Percentiles rank a stretch among this genome's conserved stretches.
Evolutionary conservation across 1,140 invertebrate species (phyloP).

Genomic region (Ericerus pela): DNA sequence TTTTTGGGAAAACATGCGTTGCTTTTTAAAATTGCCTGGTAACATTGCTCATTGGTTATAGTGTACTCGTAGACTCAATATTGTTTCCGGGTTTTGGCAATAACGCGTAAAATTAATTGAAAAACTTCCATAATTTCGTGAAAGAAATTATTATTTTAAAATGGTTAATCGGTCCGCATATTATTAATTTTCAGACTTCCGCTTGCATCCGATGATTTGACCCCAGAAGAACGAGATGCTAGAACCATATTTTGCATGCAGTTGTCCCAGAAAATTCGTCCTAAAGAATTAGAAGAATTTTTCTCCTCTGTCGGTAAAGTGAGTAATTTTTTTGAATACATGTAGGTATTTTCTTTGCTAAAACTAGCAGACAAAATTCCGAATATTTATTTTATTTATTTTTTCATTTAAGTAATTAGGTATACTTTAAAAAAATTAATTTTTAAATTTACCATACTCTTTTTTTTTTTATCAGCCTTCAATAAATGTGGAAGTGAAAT

Average conservation of each 20-base stretch:
- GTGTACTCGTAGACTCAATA: too few species aligned
- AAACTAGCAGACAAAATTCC: not conserved
- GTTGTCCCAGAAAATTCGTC: conserved; percentile 80
- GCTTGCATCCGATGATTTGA: conserved; percentile 51
- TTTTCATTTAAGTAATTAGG: too few species aligned
- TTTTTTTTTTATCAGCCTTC: too few species aligned
- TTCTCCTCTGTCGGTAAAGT: conserved; percentile 98
- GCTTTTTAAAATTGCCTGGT: too few species aligned
- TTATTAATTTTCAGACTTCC: conserved; percentile 10
- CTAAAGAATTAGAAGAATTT: conserved; percentile 95
- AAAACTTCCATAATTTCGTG: too few species aligned
- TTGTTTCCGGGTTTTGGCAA: not conserved
- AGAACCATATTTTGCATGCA: conserved; percentile 98
- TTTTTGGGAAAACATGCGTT: too few species aligned
- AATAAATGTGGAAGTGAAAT: too few species aligned
- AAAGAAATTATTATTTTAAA: not conserved
- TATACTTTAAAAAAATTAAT: too few species aligned
- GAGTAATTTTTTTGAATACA: not conserved
- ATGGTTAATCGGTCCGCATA: not conserved
- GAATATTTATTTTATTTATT: not conserved
- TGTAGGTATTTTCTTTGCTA: not conserved
- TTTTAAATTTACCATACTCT: too few species aligned
- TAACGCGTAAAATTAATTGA: too few species aligned
- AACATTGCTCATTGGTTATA: too few species aligned
- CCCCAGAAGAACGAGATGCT: conserved; percentile 94